phyloP scores from a whole-genome alignment of 2,888 invertebrate species.

The Alentia gelatinosa region DNA sequence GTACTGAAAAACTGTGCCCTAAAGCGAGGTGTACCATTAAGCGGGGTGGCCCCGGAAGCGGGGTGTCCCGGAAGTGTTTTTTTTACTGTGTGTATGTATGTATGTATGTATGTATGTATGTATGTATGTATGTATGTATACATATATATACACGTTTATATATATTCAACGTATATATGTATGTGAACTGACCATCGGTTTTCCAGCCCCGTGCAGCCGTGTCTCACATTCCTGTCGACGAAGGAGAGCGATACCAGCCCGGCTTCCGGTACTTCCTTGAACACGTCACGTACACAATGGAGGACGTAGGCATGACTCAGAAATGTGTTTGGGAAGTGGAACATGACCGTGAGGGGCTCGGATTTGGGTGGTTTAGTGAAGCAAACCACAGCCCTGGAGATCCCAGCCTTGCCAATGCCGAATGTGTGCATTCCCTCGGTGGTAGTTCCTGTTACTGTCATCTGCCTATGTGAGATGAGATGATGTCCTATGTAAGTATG shows the following conservation, averaged over 20 bases:
- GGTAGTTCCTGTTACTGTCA: not conserved
- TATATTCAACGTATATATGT: not conserved
- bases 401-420: conserved; percentile 57
- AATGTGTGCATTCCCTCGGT: conserved; percentile 51
- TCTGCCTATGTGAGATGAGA: too few species aligned
- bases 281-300: conserved; percentile 42
- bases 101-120: not conserved
- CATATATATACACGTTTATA: not conserved
- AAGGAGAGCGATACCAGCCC: conserved; percentile 55
- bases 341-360: conserved; percentile 57
- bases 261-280: not conserved
- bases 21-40: too few species aligned
- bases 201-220: conserved; percentile 59
- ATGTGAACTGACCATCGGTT: conserved; percentile 56
- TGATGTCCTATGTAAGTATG: too few species aligned
- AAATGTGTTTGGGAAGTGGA: conserved; percentile 62
- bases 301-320: conserved; percentile 61
- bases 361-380: conserved; percentile 54
- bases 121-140: not conserved
- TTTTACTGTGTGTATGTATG: too few species aligned
- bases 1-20: too few species aligned
- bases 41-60: too few species aligned
- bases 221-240: conserved; percentile 58
- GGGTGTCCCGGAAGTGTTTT: too few species aligned
- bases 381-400: conserved; percentile 60